A percentile compares a stretch with the other conserved stretches of the same genome.
phyloP scores from a whole-genome alignment of 2,113 vertebrate species.

The Acinonyx jubatus region DNA sequence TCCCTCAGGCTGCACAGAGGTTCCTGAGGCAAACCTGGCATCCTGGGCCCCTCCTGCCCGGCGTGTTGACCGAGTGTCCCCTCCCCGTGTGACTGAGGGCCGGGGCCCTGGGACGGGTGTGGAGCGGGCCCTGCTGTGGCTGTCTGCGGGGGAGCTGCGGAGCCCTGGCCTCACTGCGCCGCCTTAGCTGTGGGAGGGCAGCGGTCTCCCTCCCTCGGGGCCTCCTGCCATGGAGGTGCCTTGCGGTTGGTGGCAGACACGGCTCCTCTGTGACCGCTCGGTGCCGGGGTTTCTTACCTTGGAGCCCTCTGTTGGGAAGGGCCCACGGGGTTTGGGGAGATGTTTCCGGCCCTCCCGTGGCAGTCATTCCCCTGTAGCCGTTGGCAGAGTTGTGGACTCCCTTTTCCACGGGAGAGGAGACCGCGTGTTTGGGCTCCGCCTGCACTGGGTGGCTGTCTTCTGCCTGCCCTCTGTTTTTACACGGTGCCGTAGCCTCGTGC shows the following conservation, averaged over 20 bases:
- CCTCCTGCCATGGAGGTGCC: background rate
- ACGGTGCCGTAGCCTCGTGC: background rate
- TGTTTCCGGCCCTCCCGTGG: background rate
- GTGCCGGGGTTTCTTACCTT: background rate
- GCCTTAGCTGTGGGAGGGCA: background rate
- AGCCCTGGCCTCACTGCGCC: background rate
- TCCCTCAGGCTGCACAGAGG: background rate
- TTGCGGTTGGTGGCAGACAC: background rate
- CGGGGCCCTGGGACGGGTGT: background rate
- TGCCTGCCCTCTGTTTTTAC: no score
- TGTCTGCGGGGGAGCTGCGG: fast-evolving
- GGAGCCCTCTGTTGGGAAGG: background rate
- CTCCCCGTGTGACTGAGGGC: background rate
- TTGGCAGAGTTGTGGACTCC: background rate
- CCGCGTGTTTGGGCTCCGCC: background rate
- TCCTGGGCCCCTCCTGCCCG: background rate
- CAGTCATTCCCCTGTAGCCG: background rate
- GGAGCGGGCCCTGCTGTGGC: background rate
- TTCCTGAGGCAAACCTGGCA: background rate
- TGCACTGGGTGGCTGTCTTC: background rate
- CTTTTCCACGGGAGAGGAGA: background rate
- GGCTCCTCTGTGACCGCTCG: fast-evolving
- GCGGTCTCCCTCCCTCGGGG: background rate
- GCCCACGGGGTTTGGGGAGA: background rate
- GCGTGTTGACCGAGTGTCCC: background rate